Conservation (phyloP, 2,888 invertebrate species). For the Athalia rosae region DNA sequence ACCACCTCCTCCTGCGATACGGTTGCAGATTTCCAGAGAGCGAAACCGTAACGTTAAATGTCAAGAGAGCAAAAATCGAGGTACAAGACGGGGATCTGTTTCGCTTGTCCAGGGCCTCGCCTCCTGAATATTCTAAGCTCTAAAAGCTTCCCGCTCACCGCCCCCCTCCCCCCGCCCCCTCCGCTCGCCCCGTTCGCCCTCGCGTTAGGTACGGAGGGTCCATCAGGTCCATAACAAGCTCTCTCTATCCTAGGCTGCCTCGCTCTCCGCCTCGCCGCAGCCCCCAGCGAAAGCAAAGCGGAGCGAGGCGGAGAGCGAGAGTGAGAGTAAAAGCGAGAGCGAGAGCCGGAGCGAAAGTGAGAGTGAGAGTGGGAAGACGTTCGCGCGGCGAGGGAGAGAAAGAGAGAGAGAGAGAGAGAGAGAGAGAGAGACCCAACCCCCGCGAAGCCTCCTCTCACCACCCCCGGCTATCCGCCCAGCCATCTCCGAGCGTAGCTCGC, state of each 20-base stretch:
- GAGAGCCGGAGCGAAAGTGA: slow-evolving; percentile 28
- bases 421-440: slow-evolving; percentile 25
- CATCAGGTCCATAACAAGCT: slow-evolving; percentile 72
- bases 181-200: slow-evolving; percentile 31
- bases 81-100: slow-evolving; percentile 48
- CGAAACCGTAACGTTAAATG: slow-evolving; percentile 40
- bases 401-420: slow-evolving; percentile 10
- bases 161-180: slow-evolving; percentile 53
- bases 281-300: slow-evolving; percentile 18
- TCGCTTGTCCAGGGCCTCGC: slow-evolving; percentile 66
- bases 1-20: too few relatives aligned
- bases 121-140: slow-evolving; percentile 73
- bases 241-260: slow-evolving; percentile 47
- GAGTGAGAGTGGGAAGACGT: slow-evolving; percentile 37
- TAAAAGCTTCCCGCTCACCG: slow-evolving; percentile 69
- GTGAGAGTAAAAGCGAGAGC: slow-evolving; percentile 34
- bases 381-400: slow-evolving; percentile 39
- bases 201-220: slow-evolving; percentile 69
- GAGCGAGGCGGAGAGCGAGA: slow-evolving; percentile 49
- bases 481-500: slow-evolving; percentile 34
- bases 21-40: slow-evolving; percentile 8
- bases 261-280: slow-evolving; percentile 33
- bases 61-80: slow-evolving; percentile 48
- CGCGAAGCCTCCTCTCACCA: slow-evolving; percentile 16
- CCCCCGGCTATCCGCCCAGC: slow-evolving; percentile 30